Evolutionary conservation across 1,140 invertebrate genomes (phyloP).

Genomic region (Zaprionus camerounensis): DNA sequence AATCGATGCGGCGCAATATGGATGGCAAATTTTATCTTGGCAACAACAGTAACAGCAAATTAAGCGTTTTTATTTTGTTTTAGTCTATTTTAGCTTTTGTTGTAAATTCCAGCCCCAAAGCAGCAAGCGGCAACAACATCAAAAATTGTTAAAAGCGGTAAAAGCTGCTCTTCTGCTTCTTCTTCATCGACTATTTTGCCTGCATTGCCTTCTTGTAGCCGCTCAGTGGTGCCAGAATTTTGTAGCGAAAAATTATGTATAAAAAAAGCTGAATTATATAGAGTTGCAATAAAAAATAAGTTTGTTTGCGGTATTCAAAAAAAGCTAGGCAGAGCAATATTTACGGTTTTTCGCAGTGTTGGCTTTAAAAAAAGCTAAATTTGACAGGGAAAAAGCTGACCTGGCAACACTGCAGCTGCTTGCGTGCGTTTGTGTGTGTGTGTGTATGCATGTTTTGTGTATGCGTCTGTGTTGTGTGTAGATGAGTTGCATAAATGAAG

Average conservation of each 20-base stretch:
- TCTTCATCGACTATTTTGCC: not conserved
- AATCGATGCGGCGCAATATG: not conserved
- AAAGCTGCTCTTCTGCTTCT: constrained; percentile 2
- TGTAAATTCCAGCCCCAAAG: constrained; percentile 39
- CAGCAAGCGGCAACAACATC: constrained; percentile 37
- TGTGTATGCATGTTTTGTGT: constrained; percentile 29
- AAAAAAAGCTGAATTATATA: too few species aligned
- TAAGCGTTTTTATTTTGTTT: constrained; percentile 1
- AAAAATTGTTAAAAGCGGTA: constrained; percentile 49
- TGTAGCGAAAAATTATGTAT: too few species aligned
- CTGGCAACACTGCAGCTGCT: constrained; percentile 3
- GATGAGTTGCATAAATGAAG: constrained; percentile 54
- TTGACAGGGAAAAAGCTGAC: too few species aligned
- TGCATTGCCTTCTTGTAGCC: constrained; percentile 7
- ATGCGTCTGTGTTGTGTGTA: constrained; percentile 43
- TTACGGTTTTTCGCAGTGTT: too few species aligned
- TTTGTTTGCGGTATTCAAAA: too few species aligned
- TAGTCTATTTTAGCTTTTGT: constrained; percentile 10
- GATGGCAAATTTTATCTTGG: not conserved
- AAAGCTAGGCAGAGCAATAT: too few species aligned
- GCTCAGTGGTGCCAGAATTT: not conserved
- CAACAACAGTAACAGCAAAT: not conserved
- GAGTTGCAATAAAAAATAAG: too few species aligned
- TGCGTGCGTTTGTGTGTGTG: constrained; percentile 39
- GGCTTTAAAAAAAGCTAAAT: too few species aligned